These are phyloP conservation scores for Otolemur garnettii DNA, from an alignment of 2,113 vertebrate genomes.

Conservation along the genomic window DNA sequence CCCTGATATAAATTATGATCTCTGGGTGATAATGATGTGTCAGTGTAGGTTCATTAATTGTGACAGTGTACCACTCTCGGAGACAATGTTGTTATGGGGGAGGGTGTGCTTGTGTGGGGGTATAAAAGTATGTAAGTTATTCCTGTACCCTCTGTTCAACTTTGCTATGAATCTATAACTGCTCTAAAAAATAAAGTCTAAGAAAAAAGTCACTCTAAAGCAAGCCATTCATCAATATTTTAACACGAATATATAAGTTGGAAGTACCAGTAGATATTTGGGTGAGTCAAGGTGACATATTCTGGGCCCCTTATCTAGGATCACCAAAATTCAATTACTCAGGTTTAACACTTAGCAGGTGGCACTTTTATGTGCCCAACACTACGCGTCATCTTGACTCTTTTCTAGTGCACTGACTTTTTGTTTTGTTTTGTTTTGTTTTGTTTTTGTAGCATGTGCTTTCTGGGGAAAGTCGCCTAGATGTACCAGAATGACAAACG, in stretches of 20 bases:
- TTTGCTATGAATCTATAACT: neutral
- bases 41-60: neutral
- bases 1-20: neutral
- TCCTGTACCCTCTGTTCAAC: neutral
- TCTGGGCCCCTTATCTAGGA: neutral
- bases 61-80: neutral
- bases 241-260: neutral
- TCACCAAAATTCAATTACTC: neutral
- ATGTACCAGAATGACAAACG: neutral
- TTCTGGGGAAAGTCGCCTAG: neutral
- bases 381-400: no score
- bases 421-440: conserved; percentile 1
- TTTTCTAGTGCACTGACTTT: neutral
- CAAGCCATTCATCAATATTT: neutral
- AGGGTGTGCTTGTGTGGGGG: no score
- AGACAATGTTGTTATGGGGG: neutral
- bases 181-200: neutral
- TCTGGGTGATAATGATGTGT: neutral
- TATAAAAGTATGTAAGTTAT: no score
- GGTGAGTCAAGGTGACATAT: neutral
- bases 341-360: neutral
- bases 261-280: neutral
- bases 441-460: neutral
- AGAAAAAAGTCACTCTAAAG: neutral
- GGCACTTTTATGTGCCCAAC: neutral